Conservation (phyloP, 2,888 invertebrate genomes). For the Rotaria socialis region DNA sequence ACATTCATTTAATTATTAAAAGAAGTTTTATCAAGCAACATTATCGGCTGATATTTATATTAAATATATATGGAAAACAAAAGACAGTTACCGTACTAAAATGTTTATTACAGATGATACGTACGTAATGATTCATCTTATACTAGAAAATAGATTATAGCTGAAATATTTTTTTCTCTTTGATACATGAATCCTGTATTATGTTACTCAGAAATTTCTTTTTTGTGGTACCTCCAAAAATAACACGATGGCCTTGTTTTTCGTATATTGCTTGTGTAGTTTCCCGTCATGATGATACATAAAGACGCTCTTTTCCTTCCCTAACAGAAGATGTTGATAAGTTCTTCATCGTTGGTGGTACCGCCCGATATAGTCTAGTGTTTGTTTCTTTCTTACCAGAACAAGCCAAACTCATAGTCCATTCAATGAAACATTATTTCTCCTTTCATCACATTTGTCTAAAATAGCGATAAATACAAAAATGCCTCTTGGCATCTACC, state of each 20-base stretch:
- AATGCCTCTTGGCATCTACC: neutral
- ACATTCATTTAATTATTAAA: too few species aligned
- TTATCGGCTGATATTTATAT: too few species aligned
- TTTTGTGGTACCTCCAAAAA: too few species aligned
- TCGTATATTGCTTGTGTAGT: neutral
- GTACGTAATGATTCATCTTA: too few species aligned
- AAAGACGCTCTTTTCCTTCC: neutral
- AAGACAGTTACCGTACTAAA: too few species aligned
- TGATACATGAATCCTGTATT: too few species aligned
- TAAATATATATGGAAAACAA: too few species aligned
- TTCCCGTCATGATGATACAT: neutral
- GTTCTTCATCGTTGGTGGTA: neutral
- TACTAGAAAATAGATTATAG: too few species aligned
- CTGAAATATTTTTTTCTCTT: too few species aligned
- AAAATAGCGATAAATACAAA: neutral
- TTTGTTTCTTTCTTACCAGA: neutral
- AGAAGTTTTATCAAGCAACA: too few species aligned
- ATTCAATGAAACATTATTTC: neutral
- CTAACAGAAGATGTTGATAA: neutral
- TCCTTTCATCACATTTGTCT: neutral
- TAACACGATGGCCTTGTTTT: neutral
- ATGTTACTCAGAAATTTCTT: too few species aligned
- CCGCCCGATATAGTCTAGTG: neutral
- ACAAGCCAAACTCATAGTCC: neutral
- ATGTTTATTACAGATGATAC: too few species aligned